Base-by-base conservation (phyloP, 2,797 vertebrate genomes). In the Chaetophractus vellerosus region DNA sequence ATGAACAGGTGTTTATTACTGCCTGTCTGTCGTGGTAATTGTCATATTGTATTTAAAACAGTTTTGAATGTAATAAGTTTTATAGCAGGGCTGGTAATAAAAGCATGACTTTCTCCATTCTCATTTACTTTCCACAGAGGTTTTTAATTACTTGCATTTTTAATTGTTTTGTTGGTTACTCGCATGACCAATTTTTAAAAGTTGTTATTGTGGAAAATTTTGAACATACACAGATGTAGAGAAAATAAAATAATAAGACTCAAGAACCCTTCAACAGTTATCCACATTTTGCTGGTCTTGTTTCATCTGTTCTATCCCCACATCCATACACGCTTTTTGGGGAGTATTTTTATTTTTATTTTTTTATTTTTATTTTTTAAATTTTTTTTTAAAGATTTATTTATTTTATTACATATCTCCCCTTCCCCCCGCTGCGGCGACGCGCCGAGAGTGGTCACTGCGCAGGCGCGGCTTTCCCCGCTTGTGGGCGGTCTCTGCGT, bases 71-170 rank as follows among this genome's bases (percentile, higher is more conserved):
- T 74, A 83, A n/a, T 76, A 68, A 18, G 18, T 48, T 90, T 90
- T 64, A 81, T 2, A n/a, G 24, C 36, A 14, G 48, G 33, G 28
- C 36, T 87, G 24, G 2, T 90, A 69, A 61, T 93, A 83, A 66
- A 81, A 78, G 48, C 19, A 82, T 36, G 50, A 50, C 24, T 76
- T 81, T 80, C 71, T 4, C 10, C 24, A n/a, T 93, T 96, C 14
- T 74, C 24, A 33, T 88, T 94, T 68, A 31, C 36, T 84, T 95
- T 74, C 33, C 55, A 71, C 0, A 79, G 48, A 92, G 16, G 11
- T 36, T 84, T 84, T 88, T 78, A 92, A 48, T 69, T 81, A 23
- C 63, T 89, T 92, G 11, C 9, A 48, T 87, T 94, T 92, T 88
- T 59, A 84, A 41, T 74, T 41, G 33, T 28, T 68, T 11, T 64